Percentiles rank a stretch among this genome's conserved stretches.
Conservation (phyloP, 2,113 vertebrate genomes). For the Austrofundulus limnaeus region DNA sequence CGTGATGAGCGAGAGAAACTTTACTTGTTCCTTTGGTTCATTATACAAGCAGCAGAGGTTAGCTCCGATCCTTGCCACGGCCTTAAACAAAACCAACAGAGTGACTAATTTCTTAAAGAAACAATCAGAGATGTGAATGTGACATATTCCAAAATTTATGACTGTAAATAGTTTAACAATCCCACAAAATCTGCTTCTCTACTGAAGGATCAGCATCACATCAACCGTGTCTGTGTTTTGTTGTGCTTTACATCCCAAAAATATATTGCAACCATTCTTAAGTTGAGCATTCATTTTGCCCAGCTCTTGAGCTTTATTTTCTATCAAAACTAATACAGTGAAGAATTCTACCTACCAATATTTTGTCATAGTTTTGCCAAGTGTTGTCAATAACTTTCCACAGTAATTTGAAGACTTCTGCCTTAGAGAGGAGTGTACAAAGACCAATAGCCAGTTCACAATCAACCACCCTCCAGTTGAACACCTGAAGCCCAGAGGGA, state of each 20-base stretch:
- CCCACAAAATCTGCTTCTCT: neutral
- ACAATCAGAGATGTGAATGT: neutral
- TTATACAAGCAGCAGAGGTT: slow-evolving; percentile 82
- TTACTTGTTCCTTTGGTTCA: slow-evolving; percentile 76
- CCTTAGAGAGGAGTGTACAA: slow-evolving; percentile 85
- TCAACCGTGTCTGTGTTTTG: neutral
- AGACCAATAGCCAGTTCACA: slow-evolving; percentile 88
- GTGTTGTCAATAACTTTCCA: slow-evolving; percentile 91
- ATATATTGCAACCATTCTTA: too few relatives aligned
- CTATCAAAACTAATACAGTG: neutral
- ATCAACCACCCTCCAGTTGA: slow-evolving; percentile 91
- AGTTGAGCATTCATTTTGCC: neutral
- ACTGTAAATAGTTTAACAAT: neutral
- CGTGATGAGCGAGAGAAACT: slow-evolving; percentile 84
- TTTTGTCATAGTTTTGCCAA: slow-evolving; percentile 93
- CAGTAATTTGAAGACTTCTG: slow-evolving; percentile 85
- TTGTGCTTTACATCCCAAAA: neutral
- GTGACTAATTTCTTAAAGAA: neutral
- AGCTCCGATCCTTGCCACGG: slow-evolving; percentile 86
- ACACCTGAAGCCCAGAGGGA: slow-evolving; percentile 80
- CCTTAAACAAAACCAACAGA: slow-evolving; percentile 69
- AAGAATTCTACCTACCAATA: slow-evolving; percentile 79
- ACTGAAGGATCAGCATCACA: neutral
- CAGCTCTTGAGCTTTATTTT: neutral
- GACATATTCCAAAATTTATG: neutral